These are phyloP conservation scores for Endotricha flammealis DNA, from an alignment of 2,888 invertebrate genomes.

Conservation along the genomic window DNA sequence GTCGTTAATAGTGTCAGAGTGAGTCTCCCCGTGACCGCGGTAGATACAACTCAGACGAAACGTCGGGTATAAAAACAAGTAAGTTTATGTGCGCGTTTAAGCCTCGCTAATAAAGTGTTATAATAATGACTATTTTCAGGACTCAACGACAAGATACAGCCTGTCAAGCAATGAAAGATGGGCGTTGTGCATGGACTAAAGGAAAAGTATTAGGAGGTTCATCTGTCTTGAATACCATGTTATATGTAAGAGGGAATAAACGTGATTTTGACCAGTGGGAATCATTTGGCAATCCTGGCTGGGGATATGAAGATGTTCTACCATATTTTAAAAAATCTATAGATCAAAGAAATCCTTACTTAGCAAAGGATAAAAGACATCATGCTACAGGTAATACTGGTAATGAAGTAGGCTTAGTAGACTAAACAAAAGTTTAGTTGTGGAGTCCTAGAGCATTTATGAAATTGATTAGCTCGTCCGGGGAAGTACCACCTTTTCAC, in stretches of 20 bases:
- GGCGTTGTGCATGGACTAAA: conserved; percentile 92
- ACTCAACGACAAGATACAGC: conserved; percentile 90
- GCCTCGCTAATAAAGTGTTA: no score
- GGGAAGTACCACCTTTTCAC: no score
- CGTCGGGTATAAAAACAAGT: no score
- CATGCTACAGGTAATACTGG: conserved; percentile 82
- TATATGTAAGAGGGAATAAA: conserved; percentile 92
- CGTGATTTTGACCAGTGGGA: conserved; percentile 94
- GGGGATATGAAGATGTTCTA: conserved; percentile 89
- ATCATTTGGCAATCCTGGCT: conserved; percentile 89
- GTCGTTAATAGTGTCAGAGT: no score
- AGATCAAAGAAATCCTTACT: conserved; percentile 92
- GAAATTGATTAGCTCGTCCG: no score
- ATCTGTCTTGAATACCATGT: conserved; percentile 93
- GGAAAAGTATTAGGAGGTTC: conserved; percentile 94
- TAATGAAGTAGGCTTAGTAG: no score
- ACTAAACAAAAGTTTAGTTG: no score
- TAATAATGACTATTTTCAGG: no score
- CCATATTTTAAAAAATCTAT: conserved; percentile 92
- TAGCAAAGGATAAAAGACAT: conserved; percentile 84
- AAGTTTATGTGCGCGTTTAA: no score
- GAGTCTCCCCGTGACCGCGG: no score
- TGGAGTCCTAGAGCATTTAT: no score
- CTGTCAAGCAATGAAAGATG: conserved; percentile 91
- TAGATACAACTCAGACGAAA: no score